phyloP scores from a whole-genome alignment of 2,888 invertebrate species.

The Cosmopolites sordidus region DNA sequence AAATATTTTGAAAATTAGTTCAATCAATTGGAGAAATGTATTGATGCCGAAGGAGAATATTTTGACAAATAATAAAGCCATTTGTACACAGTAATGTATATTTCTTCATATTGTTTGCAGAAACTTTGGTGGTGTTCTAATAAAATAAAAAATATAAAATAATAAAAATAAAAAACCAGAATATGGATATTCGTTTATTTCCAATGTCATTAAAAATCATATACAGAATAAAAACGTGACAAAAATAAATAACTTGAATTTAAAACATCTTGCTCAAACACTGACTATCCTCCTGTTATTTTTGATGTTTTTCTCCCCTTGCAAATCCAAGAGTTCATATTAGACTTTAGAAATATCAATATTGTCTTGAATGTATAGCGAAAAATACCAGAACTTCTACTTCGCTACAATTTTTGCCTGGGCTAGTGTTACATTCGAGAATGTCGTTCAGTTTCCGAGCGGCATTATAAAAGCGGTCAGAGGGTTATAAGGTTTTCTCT shows the following conservation, averaged over 20 bases:
- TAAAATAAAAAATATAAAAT: no score
- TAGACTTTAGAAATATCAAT: neutral
- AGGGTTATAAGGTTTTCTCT: conserved; percentile 10
- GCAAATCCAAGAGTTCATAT: neutral
- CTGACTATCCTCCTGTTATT: neutral
- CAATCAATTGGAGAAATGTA: no score
- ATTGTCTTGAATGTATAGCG: neutral
- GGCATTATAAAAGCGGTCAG: conserved; percentile 13
- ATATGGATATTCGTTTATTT: neutral
- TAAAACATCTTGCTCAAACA: neutral
- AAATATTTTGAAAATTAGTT: no score
- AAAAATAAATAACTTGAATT: neutral
- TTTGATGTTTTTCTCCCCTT: neutral
- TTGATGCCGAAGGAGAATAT: no score
- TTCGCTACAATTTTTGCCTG: neutral
- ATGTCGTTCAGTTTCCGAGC: neutral
- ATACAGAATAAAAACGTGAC: neutral
- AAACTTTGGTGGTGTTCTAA: no score
- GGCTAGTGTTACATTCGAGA: neutral
- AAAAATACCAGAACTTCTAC: no score
- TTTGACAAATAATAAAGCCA: no score
- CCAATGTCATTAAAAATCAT: neutral
- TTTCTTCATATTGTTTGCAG: no score
- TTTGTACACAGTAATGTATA: no score
- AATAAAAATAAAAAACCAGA: neutral